These are phyloP conservation scores for Protobothrops flavoviridis DNA, from an alignment of 2,113 vertebrate genomes.

Conservation along the genomic window DNA sequence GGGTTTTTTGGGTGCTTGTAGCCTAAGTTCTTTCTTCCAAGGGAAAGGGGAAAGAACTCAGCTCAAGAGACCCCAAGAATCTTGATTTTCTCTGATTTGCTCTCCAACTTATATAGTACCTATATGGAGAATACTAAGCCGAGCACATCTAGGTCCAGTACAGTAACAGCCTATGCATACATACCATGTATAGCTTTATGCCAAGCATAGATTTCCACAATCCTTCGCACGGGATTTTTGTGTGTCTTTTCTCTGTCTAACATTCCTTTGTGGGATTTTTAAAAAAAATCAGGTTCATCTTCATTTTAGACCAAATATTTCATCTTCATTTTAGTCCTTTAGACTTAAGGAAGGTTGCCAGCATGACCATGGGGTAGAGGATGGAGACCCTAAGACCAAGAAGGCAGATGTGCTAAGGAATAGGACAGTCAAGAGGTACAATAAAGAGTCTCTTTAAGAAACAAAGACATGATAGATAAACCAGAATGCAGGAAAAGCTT, in stretches of 20 bases:
- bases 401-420: neutral
- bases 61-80: neutral
- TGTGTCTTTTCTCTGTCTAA: neutral
- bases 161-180: neutral
- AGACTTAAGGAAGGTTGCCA: neutral
- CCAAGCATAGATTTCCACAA: neutral
- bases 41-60: neutral
- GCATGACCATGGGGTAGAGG: neutral
- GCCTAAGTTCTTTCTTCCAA: neutral
- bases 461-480: neutral
- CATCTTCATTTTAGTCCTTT: neutral
- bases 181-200: neutral
- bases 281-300: neutral
- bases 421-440: neutral
- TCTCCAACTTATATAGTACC: neutral
- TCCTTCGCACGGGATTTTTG: neutral
- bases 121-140: neutral
- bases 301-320: neutral
- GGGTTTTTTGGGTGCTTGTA: neutral
- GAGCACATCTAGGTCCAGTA: neutral
- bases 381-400: neutral
- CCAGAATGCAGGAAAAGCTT: neutral
- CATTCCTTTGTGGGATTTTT: neutral
- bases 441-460: neutral
- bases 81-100: neutral